Base-by-base conservation (phyloP, 2,888 invertebrate genomes). In the Micoletzkya japonica region DNA sequence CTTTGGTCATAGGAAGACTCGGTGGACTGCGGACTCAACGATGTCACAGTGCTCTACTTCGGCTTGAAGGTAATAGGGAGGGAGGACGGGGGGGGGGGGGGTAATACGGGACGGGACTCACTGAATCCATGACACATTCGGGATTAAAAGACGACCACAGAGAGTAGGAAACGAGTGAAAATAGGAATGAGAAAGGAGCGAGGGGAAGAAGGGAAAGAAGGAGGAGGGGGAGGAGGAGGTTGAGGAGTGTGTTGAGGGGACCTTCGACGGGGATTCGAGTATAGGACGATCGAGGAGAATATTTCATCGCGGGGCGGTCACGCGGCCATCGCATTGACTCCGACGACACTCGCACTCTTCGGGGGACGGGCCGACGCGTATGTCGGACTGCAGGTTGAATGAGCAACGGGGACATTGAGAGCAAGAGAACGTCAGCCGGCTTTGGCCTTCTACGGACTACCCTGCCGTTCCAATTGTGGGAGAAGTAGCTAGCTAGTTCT, bases 11-110 rank as follows among this genome's bases (percentile, higher is more conserved):
- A 26, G 68, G 68, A 17, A 30, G 68, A 36, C 24, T 68, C 57
- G 68, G 68, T 1, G 68, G 68, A 58, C 30, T 68, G 49, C 57
- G 68, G 34, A 68, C 68, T 2, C 68, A 68, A 44, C 57, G 68
- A 44, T 68, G 68, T n/a, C 39, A 68, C 30, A 32, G 32, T 17
- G 58, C 68, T 32, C 57, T 68, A 14, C 44, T 68, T 7, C 32
- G 58, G n/a, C 34, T 68, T 24, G 3, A 26, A 58, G 68, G 68
- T 68, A 28, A 10, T 7, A 4, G 28, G 14, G 17, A 59, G 59
- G 59, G 28, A 59, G 10, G 26, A 26, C 10, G 37, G 58, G 26
- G 37, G 37, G n/a, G 58, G 17, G 26, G 37, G 26, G 59, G n/a
- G n/a, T n/a, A n/a, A n/a, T n/a, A n/a, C n/a, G n/a, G n/a, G n/a